phyloP scores from a whole-genome alignment of 1,140 invertebrate genomes.

The Orussus abietinus region DNA sequence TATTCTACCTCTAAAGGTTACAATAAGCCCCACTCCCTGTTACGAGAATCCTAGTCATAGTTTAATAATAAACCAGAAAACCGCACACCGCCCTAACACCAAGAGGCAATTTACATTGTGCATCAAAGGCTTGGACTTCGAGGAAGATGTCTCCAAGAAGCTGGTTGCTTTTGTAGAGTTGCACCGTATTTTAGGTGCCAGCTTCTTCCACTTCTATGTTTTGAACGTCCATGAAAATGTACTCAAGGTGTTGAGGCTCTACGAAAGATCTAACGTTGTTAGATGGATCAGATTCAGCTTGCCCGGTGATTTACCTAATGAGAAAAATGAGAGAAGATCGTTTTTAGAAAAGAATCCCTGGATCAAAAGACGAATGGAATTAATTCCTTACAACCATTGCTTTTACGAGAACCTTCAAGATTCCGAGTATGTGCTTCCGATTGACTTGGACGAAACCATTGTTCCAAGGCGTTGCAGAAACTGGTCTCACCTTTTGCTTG shows the following conservation, averaged over 20 bases:
- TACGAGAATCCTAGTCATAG: conserved; percentile 47
- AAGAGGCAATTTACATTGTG: conserved; percentile 60
- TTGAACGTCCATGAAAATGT: conserved; percentile 57
- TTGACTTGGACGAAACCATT: conserved; percentile 71
- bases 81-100: conserved; percentile 9
- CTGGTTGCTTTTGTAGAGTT: conserved; percentile 69
- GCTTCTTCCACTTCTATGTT: conserved; percentile 63
- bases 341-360: conserved; percentile 57
- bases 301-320: conserved; percentile 51
- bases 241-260: conserved; percentile 55
- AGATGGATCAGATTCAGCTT: conserved; percentile 57
- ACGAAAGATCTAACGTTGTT: conserved; percentile 52
- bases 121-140: conserved; percentile 67
- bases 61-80: conserved; percentile 33
- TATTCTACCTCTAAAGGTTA: conserved; percentile 25
- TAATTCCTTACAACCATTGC: conserved; percentile 72
- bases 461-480: conserved; percentile 58
- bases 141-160: conserved; percentile 58
- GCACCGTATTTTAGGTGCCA: conserved; percentile 62
- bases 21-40: conserved; percentile 34
- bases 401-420: conserved; percentile 65
- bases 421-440: conserved; percentile 63
- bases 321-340: conserved; percentile 29
- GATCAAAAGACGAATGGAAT: conserved; percentile 67
- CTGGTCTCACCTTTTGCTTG: conserved; percentile 55